These are phyloP conservation scores for Pyrgus malvae DNA, from an alignment of 2,888 invertebrate species.

Conservation along the genomic window DNA sequence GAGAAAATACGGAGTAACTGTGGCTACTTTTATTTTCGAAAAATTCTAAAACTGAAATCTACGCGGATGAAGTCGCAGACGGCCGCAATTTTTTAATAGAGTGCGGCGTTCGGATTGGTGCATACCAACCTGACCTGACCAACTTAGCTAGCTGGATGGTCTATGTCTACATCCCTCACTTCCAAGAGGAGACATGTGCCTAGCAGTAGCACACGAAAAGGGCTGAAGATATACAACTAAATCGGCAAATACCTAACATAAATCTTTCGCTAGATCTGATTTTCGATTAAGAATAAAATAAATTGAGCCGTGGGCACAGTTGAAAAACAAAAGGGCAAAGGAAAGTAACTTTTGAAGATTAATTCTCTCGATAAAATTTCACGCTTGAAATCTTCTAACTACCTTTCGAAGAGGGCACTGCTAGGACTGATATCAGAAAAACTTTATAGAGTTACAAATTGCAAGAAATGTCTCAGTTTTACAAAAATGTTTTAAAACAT, in stretches of 20 bases:
- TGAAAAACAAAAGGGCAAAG: conserved; percentile 66
- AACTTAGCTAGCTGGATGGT: no score
- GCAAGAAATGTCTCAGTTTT: conserved; percentile 33
- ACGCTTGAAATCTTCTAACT: conserved; percentile 67
- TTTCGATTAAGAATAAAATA: neutral
- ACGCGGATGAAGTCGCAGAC: no score
- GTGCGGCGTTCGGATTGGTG: no score
- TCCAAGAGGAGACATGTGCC: no score
- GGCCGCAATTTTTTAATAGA: no score
- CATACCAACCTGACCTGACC: no score
- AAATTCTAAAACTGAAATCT: no score
- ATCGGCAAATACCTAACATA: neutral
- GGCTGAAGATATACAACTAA: neutral
- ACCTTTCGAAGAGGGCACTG: conserved; percentile 54
- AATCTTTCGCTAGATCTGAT: neutral
- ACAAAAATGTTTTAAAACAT: neutral
- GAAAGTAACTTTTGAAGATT: conserved; percentile 71
- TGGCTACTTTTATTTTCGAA: no score
- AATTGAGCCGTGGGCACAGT: conserved; percentile 45
- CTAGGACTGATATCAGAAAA: conserved; percentile 54
- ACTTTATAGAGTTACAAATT: conserved; percentile 42
- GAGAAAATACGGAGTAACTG: no score
- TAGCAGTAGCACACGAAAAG: no score
- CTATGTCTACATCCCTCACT: no score
- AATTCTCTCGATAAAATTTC: conserved; percentile 79